Conservation (phyloP, 2,113 vertebrate species). For the Tragulus kanchil region DNA sequence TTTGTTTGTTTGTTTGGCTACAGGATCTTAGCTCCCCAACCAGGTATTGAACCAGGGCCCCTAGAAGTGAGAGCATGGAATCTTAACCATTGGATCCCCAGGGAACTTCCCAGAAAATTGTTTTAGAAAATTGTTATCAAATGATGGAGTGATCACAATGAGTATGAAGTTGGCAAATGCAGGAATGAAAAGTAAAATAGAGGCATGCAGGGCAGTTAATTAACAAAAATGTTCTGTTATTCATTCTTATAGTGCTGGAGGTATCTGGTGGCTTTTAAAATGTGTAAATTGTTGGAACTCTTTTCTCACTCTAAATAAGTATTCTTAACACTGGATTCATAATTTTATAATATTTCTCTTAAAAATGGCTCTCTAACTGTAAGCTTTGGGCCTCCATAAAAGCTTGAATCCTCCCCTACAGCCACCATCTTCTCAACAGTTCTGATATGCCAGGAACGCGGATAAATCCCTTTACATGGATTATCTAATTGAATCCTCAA, state of each 20-base stretch:
- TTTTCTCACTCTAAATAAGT: conserved; percentile 17
- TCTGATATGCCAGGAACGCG: not conserved
- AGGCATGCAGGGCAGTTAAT: not conserved
- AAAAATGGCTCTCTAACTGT: not conserved
- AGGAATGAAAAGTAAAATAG: not conserved
- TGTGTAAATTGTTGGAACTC: not conserved
- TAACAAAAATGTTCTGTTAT: not conserved
- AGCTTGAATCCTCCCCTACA: not conserved
- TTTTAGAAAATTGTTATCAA: not conserved
- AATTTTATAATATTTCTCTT: conserved; percentile 26
- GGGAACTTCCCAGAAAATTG: not conserved
- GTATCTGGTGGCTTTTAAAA: not conserved
- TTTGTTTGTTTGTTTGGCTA: not conserved
- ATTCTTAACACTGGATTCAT: not conserved
- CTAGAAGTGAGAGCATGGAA: not conserved
- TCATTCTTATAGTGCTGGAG: not conserved
- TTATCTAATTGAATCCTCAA: not conserved
- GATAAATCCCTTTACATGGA: not conserved
- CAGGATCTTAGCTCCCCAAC: not conserved
- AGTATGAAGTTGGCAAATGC: not conserved
- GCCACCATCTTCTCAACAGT: not conserved
- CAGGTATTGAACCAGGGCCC: not conserved
- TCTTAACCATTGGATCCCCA: not conserved
- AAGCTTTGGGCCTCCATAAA: not conserved
- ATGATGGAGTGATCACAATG: not conserved